Percentiles rank a stretch among this genome's conserved stretches.
These are phyloP conservation scores for Gephyroberyx darwinii DNA, from an alignment of 2,797 vertebrate genomes.

Conservation along the genomic window DNA sequence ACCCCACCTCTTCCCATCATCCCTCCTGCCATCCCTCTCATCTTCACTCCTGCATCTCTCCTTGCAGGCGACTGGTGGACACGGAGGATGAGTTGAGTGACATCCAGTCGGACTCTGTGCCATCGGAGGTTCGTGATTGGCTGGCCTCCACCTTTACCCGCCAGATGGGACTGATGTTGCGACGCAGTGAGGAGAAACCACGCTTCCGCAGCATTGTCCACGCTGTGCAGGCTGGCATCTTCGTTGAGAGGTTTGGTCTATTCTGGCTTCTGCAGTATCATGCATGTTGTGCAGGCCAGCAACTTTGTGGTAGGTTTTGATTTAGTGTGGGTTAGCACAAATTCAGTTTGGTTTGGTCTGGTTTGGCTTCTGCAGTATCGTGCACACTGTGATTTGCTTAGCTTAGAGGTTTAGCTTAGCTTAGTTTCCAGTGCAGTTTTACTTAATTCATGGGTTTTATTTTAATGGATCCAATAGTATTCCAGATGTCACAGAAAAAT, in stretches of 20 bases:
- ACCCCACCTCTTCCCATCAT: too few species aligned
- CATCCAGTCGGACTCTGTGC: slow-evolving; percentile 92
- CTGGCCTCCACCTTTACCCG: slow-evolving; percentile 94
- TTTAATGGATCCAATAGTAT: too few species aligned
- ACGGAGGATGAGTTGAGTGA: slow-evolving; percentile 93
- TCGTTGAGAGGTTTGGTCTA: slow-evolving; percentile 90
- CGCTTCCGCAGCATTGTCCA: slow-evolving; percentile 95
- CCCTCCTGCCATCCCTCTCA: neutral
- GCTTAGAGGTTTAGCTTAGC: too few species aligned
- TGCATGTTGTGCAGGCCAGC: too few species aligned
- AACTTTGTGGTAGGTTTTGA: too few species aligned
- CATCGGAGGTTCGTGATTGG: slow-evolving; percentile 96
- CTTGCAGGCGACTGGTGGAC: slow-evolving; percentile 85
- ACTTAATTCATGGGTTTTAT: too few species aligned
- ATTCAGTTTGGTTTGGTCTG: too few species aligned
- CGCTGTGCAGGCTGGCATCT: slow-evolving; percentile 96
- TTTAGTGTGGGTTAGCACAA: too few species aligned
- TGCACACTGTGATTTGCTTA: too few species aligned
- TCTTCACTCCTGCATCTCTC: neutral
- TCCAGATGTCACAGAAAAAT: too few species aligned
- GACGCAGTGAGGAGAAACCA: slow-evolving; percentile 89
- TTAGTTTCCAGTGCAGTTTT: too few species aligned
- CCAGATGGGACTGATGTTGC: slow-evolving; percentile 90
- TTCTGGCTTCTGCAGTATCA: neutral
- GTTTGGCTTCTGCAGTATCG: too few species aligned